These are phyloP conservation scores for Hiodon tergisus DNA, from an alignment of 2,113 vertebrate genomes.

Conservation along the genomic window DNA sequence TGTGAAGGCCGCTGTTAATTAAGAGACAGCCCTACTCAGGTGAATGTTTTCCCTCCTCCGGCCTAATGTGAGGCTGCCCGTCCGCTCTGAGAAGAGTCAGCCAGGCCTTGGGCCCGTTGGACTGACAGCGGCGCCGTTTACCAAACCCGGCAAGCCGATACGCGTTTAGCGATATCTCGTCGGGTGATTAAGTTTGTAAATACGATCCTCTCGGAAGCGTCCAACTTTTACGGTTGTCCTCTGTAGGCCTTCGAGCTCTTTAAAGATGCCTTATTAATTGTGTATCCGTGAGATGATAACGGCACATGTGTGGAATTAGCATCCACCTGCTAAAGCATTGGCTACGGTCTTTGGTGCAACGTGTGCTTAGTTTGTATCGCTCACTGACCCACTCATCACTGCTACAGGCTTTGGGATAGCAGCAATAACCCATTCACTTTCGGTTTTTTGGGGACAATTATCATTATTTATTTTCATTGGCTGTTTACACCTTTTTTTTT, in stretches of 20 bases:
- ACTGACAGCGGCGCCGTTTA: too few relatives aligned
- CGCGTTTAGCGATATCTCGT: too few relatives aligned
- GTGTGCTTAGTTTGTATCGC: neutral
- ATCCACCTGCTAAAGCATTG: neutral
- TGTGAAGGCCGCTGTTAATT: too few relatives aligned
- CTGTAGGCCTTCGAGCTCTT: neutral
- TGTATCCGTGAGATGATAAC: conserved; percentile 19
- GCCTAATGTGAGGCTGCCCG: too few relatives aligned
- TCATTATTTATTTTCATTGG: conserved; percentile 14
- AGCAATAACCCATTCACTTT: conserved; percentile 24
- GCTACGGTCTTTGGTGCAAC: neutral
- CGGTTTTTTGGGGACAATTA: conserved; percentile 20
- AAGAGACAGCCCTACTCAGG: too few relatives aligned
- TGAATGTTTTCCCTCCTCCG: too few relatives aligned
- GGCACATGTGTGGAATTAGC: conserved; percentile 15
- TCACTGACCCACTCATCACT: conserved; percentile 18
- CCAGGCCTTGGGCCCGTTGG: too few relatives aligned
- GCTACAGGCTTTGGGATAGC: conserved; percentile 1
- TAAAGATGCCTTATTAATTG: conserved; percentile 7
- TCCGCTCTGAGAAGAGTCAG: too few relatives aligned
- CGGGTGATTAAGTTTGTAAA: too few relatives aligned
- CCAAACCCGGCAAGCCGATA: too few relatives aligned
- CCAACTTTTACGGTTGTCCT: neutral
- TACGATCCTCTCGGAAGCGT: neutral
- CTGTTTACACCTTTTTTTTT: neutral